Base-by-base conservation (phyloP, 2,797 vertebrate species). In the Lerista edwardsae region DNA sequence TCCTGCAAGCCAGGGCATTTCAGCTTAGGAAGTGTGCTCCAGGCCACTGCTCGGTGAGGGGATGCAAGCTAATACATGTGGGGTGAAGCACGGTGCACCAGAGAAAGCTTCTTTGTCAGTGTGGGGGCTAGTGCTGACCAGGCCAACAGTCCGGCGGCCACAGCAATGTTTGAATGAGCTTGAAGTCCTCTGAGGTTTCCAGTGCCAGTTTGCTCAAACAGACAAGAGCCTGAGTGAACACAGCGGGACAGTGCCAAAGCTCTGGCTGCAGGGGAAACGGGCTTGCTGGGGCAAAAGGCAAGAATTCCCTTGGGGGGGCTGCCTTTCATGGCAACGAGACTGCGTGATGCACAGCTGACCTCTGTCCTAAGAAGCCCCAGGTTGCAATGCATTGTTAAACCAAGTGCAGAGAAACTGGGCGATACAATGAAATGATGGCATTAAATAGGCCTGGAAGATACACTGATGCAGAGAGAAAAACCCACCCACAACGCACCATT, bases 401-500 rank as follows among this genome's bases (percentile, higher is more conserved):
- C 39, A 21, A 14, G n/a, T 9, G 47, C 2, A 68, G 64, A 67
- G 62, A 61, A 73, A 72, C 5, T n/a, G 27, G 21, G 4, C 44
- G 14, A 15, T n/a, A n/a, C n/a, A n/a, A n/a, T n/a, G n/a, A n/a
- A n/a, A n/a, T n/a, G n/a, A n/a, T n/a, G n/a, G n/a, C n/a, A n/a
- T n/a, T n/a, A n/a, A n/a, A n/a, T n/a, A n/a, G n/a, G n/a, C n/a
- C n/a, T n/a, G n/a, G n/a, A 21, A 71, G 23, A 14, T 14, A 21
- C n/a, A 6, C 3, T 2, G 19, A 75, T 55, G 47, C 62, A 59
- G 21, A 41, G 36, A 8, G 21, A 6, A 61, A 6, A 25, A 23
- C 8, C 41, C 39, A 39, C 61, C 74, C 55, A 62, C 7, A 12
- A 2, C 97, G 82, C 92, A 99, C 98, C 98, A 1, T 96, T 97